Percentiles rank a stretch among this genome's conserved stretches.
phyloP scores from a whole-genome alignment of 2,113 vertebrate genomes.

The Alaudala cheleensis region DNA sequence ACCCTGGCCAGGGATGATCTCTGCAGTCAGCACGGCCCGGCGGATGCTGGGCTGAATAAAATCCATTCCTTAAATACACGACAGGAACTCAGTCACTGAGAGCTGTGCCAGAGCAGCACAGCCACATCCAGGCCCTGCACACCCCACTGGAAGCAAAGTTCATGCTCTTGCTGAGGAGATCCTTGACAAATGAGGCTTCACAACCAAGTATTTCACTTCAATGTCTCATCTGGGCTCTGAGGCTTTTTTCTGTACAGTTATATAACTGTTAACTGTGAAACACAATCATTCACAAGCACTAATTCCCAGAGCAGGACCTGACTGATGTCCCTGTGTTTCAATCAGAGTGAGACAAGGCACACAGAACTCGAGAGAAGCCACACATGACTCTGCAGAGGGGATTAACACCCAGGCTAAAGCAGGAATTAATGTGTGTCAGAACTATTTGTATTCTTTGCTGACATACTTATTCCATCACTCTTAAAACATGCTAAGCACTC shows the following conservation, averaged over 20 bases:
- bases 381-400: neutral
- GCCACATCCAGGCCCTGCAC: neutral
- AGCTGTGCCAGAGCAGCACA: neutral
- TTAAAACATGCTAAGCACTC: neutral
- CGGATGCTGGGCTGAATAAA: neutral
- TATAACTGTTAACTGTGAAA: neutral
- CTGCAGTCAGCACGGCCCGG: neutral
- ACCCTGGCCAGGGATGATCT: neutral
- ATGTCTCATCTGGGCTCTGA: neutral
- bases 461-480: neutral
- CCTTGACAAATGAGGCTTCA: neutral
- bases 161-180: neutral
- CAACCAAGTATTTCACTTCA: neutral
- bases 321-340: neutral
- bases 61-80: neutral
- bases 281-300: neutral
- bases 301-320: neutral
- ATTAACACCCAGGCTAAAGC: constrained; percentile 23
- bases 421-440: neutral
- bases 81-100: neutral
- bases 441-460: neutral
- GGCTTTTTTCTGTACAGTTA: neutral
- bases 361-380: neutral
- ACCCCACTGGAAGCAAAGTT: neutral
- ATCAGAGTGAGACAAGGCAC: neutral